Percentiles rank a stretch among this genome's conserved stretches.
Conservation (phyloP, 2,888 invertebrate species). For the Leptinotarsa peninsularis region DNA sequence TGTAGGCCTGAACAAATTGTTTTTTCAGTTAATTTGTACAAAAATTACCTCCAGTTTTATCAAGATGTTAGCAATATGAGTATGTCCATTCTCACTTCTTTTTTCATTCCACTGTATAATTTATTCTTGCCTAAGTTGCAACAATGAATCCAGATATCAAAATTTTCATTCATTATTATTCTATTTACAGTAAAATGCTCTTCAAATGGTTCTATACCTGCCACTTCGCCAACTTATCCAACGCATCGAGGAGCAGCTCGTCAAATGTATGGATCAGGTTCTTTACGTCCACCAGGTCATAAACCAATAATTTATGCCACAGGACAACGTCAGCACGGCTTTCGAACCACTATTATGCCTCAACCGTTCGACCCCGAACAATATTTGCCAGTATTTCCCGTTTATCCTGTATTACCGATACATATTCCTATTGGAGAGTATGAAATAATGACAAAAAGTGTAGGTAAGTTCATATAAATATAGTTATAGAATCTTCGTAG, state of each 20-base stretch:
- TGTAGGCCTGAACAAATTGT: too few species aligned
- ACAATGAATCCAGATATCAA: too few species aligned
- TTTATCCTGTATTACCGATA: slow-evolving; percentile 30
- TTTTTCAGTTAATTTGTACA: too few species aligned
- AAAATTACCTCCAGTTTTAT: too few species aligned
- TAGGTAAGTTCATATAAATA: background rate
- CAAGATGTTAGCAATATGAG: too few species aligned
- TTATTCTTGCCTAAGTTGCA: too few species aligned
- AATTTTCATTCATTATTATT: too few species aligned
- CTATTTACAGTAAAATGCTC: slow-evolving; percentile 36
- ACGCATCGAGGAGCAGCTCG: slow-evolving; percentile 68
- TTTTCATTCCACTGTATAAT: too few species aligned
- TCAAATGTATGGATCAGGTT: slow-evolving; percentile 71
- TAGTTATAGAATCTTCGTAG: too few species aligned
- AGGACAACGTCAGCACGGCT: slow-evolving; percentile 62
- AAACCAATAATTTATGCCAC: slow-evolving; percentile 64
- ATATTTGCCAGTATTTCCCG: slow-evolving; percentile 29
- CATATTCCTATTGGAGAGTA: slow-evolving; percentile 30
- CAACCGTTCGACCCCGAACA: slow-evolving; percentile 52
- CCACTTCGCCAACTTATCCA: slow-evolving; percentile 35
- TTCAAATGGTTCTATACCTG: slow-evolving; percentile 26
- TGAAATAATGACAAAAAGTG: slow-evolving; percentile 29
- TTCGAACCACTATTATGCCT: slow-evolving; percentile 61
- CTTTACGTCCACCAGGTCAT: slow-evolving; percentile 67
- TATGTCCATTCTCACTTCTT: too few species aligned